These are phyloP conservation scores for Chalcis sispes DNA, from an alignment of 2,888 invertebrate species.

Conservation along the genomic window DNA sequence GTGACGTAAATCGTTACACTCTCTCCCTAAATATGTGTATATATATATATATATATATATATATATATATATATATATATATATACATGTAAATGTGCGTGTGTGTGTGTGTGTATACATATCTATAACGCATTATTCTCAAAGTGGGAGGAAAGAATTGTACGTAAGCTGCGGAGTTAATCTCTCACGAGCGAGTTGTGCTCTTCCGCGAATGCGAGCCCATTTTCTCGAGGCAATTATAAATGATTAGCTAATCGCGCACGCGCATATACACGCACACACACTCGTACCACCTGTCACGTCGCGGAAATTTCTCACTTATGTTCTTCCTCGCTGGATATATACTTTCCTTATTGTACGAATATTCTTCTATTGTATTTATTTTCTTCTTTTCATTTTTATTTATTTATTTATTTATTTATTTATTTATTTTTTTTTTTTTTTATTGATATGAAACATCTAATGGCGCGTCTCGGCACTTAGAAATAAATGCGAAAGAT, in stretches of 20 bases:
- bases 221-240: slow-evolving; percentile 41
- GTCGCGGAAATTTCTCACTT: not conserved
- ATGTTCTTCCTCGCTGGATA: no score
- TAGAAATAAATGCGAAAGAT: no score
- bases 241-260: slow-evolving; percentile 49
- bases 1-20: no score
- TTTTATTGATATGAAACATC: no score
- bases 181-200: not conserved
- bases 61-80: not conserved
- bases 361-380: not conserved
- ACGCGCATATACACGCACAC: not conserved
- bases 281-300: not conserved
- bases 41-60: not conserved
- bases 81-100: not conserved
- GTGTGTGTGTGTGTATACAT: not conserved
- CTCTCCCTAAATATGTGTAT: not conserved
- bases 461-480: no score
- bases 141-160: slow-evolving; percentile 12
- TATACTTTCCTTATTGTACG: no score
- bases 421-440: no score
- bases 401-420: no score
- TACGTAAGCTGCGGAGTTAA: slow-evolving; percentile 13
- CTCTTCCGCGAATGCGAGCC: slow-evolving; percentile 45
- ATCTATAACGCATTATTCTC: not conserved
- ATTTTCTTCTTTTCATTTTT: not conserved